phyloP scores from a whole-genome alignment of 2,113 vertebrate species.

The Odobenus rosmarus region DNA sequence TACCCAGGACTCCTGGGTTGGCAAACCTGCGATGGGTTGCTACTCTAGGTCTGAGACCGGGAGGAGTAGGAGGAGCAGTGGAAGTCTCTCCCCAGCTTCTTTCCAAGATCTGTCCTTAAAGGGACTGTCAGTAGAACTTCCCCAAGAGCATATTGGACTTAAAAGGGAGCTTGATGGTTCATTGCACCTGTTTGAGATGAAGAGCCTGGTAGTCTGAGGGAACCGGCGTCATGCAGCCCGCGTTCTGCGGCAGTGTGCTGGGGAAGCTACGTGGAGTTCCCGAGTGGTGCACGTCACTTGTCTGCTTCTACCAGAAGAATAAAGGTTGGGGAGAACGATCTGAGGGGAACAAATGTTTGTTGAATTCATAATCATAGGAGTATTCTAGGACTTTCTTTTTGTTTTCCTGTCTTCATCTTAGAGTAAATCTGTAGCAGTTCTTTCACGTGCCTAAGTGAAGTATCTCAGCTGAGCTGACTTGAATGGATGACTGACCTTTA shows the following conservation, averaged over 20 bases:
- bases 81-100: background rate
- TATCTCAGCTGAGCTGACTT: background rate
- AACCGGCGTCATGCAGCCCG: background rate
- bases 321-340: background rate
- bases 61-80: background rate
- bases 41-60: background rate
- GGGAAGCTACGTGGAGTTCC: background rate
- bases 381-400: background rate
- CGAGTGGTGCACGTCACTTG: background rate
- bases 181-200: background rate
- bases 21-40: background rate
- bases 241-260: rapidly evolving
- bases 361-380: background rate
- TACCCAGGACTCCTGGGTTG: no score
- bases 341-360: background rate
- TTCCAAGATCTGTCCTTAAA: background rate
- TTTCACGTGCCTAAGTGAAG: background rate
- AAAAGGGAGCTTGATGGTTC: background rate
- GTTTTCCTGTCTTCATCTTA: background rate
- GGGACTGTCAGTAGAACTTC: no score
- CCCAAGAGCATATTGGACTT: background rate
- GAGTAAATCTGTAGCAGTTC: background rate
- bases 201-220: background rate
- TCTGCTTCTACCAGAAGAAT: background rate
- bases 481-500: background rate